A percentile compares a stretch with the other conserved stretches of the same genome.
Conservation (phyloP, 1,140 invertebrate species). For the Heliconius congener region DNA sequence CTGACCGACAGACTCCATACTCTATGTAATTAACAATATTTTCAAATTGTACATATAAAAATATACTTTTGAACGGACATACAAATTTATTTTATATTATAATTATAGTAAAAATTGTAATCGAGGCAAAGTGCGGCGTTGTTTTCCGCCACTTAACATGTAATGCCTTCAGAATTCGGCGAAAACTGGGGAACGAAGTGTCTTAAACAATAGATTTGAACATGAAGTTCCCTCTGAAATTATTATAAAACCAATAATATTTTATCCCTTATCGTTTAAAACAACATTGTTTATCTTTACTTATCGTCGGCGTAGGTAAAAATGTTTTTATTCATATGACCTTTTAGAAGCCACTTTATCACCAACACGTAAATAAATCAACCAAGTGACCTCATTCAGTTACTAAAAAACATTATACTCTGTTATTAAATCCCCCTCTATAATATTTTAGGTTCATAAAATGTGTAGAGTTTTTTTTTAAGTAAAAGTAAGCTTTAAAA, state of each 20-base stretch:
- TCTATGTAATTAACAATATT: no score
- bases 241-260: background rate
- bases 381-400: slow-evolving; percentile 23
- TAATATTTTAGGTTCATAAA: background rate
- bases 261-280: background rate
- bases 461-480: background rate
- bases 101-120: background rate
- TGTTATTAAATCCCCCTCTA: background rate
- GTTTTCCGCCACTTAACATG: no score
- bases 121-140: no score
- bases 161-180: no score
- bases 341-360: background rate
- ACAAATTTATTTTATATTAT: background rate
- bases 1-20: no score
- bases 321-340: slow-evolving; percentile 16
- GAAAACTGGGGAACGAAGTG: no score
- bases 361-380: slow-evolving; percentile 22
- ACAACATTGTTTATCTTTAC: background rate
- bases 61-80: no score
- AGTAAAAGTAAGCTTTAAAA: no score
- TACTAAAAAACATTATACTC: background rate
- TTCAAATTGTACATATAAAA: no score
- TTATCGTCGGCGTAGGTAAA: background rate
- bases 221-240: background rate
- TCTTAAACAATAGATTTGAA: no score